These are phyloP conservation scores for human (Homo sapiens) DNA, from an alignment of 2,113 vertebrate species.

Conservation along the genomic window DNA sequence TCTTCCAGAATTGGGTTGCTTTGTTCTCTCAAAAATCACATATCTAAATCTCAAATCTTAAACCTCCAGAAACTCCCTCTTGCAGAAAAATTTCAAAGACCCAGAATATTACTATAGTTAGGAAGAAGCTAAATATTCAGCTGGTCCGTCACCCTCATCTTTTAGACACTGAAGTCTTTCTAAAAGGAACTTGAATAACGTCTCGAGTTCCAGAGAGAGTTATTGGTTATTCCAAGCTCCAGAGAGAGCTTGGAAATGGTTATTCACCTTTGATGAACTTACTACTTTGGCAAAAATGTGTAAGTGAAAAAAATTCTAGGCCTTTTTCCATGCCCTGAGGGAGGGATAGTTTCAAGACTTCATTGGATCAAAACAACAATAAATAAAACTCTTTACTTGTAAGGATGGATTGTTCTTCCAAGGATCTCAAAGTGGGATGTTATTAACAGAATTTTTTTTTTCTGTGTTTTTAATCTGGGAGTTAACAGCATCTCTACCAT, in stretches of 20 bases:
- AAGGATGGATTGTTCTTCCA: not conserved
- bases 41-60: conserved; percentile 23
- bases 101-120: not conserved
- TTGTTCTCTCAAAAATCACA: not conserved
- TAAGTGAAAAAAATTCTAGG: not conserved
- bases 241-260: not conserved
- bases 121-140: not conserved
- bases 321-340: not conserved
- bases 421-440: not conserved
- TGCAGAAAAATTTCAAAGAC: not conserved
- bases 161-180: not conserved
- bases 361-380: not conserved
- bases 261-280: not conserved
- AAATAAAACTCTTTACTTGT: not conserved
- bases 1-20: not conserved
- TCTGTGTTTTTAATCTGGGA: not conserved
- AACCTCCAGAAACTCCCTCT: not conserved
- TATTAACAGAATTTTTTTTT: not conserved
- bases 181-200: not conserved
- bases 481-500: not conserved
- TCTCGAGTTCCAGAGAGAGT: not conserved
- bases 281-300: not conserved
- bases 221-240: too few species aligned
- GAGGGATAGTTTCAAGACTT: not conserved
- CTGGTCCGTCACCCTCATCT: not conserved